Conservation (phyloP, 35 echinoderm and acorn worm species). For the Lytechinus variegatus region DNA sequence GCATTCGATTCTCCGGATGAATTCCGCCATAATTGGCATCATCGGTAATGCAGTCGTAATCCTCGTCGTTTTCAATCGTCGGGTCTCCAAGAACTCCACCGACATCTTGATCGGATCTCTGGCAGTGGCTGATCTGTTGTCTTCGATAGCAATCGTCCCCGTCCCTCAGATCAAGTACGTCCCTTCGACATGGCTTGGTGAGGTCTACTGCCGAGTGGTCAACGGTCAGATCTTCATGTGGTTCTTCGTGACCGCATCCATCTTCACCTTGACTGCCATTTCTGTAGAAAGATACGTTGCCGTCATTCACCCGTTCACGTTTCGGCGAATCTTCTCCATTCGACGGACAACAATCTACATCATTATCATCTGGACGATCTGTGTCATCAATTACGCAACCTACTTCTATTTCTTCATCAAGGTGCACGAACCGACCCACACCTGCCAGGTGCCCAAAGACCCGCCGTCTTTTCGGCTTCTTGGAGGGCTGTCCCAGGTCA, state of each 20-base stretch:
- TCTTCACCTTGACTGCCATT: conserved; percentile 65
- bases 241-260: conserved; percentile 67
- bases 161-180: background rate
- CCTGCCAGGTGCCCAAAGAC: background rate
- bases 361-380: background rate
- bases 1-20: background rate
- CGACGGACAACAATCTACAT: background rate
- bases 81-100: conserved; percentile 60
- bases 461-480: background rate
- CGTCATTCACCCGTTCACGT: conserved; percentile 63
- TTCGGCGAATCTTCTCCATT: conserved; percentile 63
- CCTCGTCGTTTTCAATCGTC: conserved; percentile 45
- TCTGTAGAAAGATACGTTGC: conserved; percentile 73
- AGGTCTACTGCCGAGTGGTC: conserved; percentile 73
- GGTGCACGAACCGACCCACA: background rate
- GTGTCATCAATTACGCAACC: background rate
- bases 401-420: background rate
- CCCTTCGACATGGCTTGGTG: background rate
- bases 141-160: conserved; percentile 56
- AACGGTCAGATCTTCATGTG: conserved; percentile 62
- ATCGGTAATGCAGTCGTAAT: conserved; percentile 71
- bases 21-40: conserved; percentile 58
- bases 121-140: conserved; percentile 64
- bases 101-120: conserved; percentile 66
- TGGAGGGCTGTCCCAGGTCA: background rate